These are phyloP conservation scores for Platyura marginata DNA, from an alignment of 1,140 invertebrate species.

Conservation along the genomic window DNA sequence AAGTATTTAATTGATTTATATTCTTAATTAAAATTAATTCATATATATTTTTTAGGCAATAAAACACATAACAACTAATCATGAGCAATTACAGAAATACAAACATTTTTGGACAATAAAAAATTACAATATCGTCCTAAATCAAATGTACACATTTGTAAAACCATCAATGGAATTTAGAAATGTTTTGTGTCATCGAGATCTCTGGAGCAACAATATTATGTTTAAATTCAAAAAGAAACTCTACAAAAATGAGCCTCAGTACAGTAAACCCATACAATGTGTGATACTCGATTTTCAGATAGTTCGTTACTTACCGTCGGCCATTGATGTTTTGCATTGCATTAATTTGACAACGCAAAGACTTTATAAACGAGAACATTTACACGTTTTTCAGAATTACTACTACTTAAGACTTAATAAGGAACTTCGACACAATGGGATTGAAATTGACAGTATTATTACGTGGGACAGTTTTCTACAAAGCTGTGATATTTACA, in stretches of 20 bases:
- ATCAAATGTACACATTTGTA: too few relatives aligned
- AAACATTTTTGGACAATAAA: too few relatives aligned
- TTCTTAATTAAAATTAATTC: too few relatives aligned
- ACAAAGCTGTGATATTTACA: constrained; percentile 13
- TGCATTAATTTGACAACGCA: constrained; percentile 29
- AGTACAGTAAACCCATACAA: constrained; percentile 16
- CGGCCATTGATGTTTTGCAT: constrained; percentile 30
- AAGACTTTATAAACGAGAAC: constrained; percentile 23
- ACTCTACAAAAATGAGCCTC: constrained; percentile 5
- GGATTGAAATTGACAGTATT: constrained; percentile 20
- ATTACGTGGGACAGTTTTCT: constrained; percentile 23
- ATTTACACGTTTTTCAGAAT: constrained; percentile 23
- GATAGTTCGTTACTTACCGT: constrained; percentile 31
- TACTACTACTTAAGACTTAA: constrained; percentile 30
- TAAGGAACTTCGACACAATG: constrained; percentile 18
- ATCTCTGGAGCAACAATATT: constrained; percentile 42
- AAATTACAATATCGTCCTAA: too few relatives aligned
- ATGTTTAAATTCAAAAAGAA: constrained; percentile 32
- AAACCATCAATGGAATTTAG: constrained; percentile 25
- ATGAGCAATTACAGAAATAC: too few relatives aligned
- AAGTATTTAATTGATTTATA: too few relatives aligned
- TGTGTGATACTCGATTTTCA: constrained; percentile 43
- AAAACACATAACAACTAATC: too few relatives aligned
- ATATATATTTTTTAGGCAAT: too few relatives aligned
- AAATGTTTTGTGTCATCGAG: constrained; percentile 38